Evolutionary conservation across 2,888 invertebrate species (phyloP), one percentile per base, ranked within the genome.

Genomic region (Amphipoea lucens): DNA sequence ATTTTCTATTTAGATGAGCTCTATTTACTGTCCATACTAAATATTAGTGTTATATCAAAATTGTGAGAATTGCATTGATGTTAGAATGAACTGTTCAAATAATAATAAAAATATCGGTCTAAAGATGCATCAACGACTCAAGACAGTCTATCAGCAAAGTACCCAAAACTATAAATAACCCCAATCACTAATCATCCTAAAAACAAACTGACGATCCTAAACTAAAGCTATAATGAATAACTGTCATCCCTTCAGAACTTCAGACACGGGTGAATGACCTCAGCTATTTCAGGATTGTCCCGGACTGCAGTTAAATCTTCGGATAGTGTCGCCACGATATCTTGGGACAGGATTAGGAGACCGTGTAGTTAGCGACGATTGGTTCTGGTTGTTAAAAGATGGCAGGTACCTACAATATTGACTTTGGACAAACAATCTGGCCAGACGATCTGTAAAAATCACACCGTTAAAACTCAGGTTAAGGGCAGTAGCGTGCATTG

Each of bases 271-370:
- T 87, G 86, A 88, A 84, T 74, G 90, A 90, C 87, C 92, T 65
- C 84, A 48, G 88, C 88, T 92, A 92, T 89, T 90, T 92, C 84
- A 82, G 91, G 85, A 81, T 74, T 66, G 85, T 89, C 85, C 82
- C 65, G 76, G 62, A 76, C 77, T 67, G 65, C 68, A 81, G 79
- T 71, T 74, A 23, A 68, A 82, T 82, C 80, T 79, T n/a, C 12
- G 60, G 54, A 75, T 69, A 83, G 71, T 84, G 80, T 87, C 87
- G 60, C 87, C 74, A 80, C 57, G 66, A 71, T 74, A 74, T 74
- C 51, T 20, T 67, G 57, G 60, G 75, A 77, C 75, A 73, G 67
- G 66, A 67, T 76, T 66, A 66, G 76, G 45, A 57, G n/a, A 42
- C n/a, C 20, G 11, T 12, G 48, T 23, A 62, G 54, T 23, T 36